A percentile compares a stretch with the other conserved stretches of the same genome.
Conservation (phyloP, 1,140 invertebrate genomes). For the Bombus affinis region DNA sequence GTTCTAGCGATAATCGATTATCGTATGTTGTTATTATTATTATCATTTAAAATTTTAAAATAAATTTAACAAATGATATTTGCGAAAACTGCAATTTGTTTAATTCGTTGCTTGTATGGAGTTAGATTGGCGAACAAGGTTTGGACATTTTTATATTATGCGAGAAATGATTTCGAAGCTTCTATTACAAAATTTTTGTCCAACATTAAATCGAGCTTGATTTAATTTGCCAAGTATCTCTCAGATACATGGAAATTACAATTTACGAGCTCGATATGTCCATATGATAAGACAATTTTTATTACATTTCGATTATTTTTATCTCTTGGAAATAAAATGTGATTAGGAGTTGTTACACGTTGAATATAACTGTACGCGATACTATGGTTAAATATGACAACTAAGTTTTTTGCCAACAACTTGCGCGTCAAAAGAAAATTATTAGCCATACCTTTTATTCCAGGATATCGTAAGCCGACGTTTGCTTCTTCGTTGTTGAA, state of each 20-base stretch:
- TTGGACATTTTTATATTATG: neutral
- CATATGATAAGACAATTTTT: too few relatives aligned
- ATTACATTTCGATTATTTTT: too few relatives aligned
- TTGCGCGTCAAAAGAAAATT: neutral
- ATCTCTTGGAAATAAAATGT: too few relatives aligned
- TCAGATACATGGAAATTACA: neutral
- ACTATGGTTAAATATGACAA: too few relatives aligned
- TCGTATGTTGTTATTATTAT: neutral
- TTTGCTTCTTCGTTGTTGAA: constrained; percentile 78
- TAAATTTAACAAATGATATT: neutral
- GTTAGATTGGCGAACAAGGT: neutral
- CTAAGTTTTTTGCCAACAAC: neutral
- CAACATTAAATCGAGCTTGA: neutral
- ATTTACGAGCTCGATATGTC: neutral
- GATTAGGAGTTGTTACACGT: too few relatives aligned
- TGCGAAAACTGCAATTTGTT: neutral
- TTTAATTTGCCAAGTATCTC: neutral
- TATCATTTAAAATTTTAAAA: neutral
- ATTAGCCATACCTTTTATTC: constrained; percentile 75
- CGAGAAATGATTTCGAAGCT: too few relatives aligned
- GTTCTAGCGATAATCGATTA: neutral
- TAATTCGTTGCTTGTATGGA: neutral
- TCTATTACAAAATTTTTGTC: neutral
- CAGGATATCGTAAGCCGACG: constrained; percentile 79
- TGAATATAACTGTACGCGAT: too few relatives aligned